Evolutionary conservation across 2,888 invertebrate genomes (phyloP).

Genomic region (Mactromeris polynyma): DNA sequence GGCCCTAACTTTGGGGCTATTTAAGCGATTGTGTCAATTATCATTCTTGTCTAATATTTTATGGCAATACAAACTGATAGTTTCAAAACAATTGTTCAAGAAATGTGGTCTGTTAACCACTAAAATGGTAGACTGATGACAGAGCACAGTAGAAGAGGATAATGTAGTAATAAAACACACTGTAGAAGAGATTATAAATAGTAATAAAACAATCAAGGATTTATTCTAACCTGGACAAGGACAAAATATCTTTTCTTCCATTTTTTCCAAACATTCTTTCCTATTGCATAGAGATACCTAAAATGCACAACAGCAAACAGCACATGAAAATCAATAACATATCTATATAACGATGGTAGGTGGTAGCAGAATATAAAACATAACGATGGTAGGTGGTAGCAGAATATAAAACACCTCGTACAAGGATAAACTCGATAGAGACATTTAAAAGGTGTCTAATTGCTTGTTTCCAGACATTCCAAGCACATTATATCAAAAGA

Average conservation of each 20-base stretch:
- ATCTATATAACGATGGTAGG: neutral
- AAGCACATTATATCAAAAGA: neutral
- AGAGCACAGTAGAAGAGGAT: too few relatives aligned
- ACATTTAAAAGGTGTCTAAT: neutral
- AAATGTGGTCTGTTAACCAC: too few relatives aligned
- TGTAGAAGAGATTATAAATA: too few relatives aligned
- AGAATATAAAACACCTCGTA: neutral
- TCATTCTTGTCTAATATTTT: too few relatives aligned
- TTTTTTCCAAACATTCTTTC: constrained; percentile 99
- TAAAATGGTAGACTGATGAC: too few relatives aligned
- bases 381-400: neutral
- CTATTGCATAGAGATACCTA: constrained; percentile 88
- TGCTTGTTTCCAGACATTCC: neutral
- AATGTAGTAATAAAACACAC: too few relatives aligned
- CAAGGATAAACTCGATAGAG: neutral
- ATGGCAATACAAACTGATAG: too few relatives aligned
- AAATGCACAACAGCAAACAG: constrained; percentile 37
- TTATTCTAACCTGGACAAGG: constrained; percentile 94
- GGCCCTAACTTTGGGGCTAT: too few relatives aligned
- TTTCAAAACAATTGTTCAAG: too few relatives aligned
- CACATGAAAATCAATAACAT: neutral
- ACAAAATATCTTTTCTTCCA: constrained; percentile 99
- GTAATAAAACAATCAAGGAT: neutral
- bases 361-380: neutral
- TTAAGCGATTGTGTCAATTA: too few relatives aligned